Percentiles rank a stretch among this genome's conserved stretches.
Conservation (phyloP, 2,888 invertebrate species). For the Chaetoderma sp. region DNA sequence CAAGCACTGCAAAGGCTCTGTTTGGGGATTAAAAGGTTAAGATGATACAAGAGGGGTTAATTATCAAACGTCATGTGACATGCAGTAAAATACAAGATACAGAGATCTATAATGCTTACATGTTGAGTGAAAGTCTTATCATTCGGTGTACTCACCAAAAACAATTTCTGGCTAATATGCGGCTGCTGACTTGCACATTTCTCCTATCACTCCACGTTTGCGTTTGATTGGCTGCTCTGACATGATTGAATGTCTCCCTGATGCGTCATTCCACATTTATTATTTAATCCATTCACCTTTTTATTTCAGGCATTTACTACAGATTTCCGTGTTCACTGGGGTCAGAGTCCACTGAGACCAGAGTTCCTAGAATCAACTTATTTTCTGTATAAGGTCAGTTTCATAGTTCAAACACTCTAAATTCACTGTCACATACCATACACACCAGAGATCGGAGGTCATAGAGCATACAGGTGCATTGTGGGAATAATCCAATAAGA, state of each 20-base stretch:
- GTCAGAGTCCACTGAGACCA: conserved; percentile 94
- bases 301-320: conserved; percentile 86
- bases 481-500: too few relatives aligned
- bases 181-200: not conserved
- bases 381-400: conserved; percentile 81
- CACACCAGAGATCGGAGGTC: not conserved
- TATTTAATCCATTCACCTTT: not conserved
- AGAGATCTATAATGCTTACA: too few relatives aligned
- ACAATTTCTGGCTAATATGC: not conserved
- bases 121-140: too few relatives aligned
- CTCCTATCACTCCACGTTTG: not conserved
- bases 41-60: too few relatives aligned
- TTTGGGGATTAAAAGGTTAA: too few relatives aligned
- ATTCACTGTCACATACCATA: not conserved
- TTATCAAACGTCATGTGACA: too few relatives aligned
- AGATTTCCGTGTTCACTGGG: conserved; percentile 99
- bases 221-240: not conserved
- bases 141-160: not conserved
- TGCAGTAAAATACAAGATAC: too few relatives aligned
- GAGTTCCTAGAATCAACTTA: conserved; percentile 99
- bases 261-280: too few relatives aligned
- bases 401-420: too few relatives aligned
- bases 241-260: not conserved
- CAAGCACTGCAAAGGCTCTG: too few relatives aligned
- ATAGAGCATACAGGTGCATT: too few relatives aligned